These are phyloP conservation scores for Galeopterus variegatus DNA, from an alignment of 2,113 vertebrate species.

Conservation along the genomic window DNA sequence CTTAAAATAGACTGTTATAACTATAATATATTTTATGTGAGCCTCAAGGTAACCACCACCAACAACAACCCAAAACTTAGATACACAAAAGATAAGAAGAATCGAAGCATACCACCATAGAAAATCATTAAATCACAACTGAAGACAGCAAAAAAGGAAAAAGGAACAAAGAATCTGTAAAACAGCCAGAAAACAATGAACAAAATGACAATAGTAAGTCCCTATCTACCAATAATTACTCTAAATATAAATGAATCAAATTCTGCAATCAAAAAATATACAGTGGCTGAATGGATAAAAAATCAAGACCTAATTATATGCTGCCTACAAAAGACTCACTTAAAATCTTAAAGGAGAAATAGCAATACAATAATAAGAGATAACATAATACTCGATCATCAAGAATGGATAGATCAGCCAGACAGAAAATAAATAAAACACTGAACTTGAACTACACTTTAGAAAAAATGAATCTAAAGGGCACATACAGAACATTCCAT, in stretches of 20 bases:
- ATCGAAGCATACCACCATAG: background rate
- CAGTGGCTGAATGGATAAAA: background rate
- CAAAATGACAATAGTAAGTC: background rate
- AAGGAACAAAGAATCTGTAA: background rate
- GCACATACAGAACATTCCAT: background rate
- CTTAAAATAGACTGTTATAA: background rate
- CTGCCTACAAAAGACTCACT: background rate
- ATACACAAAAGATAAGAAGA: background rate
- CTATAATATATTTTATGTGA: background rate
- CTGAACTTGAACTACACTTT: background rate
- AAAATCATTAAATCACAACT: background rate
- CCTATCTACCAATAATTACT: background rate
- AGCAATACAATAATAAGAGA: background rate
- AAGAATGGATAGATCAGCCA: background rate
- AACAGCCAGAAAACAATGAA: background rate
- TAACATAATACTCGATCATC: background rate
- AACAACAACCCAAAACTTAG: background rate
- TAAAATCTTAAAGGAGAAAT: background rate
- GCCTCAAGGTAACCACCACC: background rate
- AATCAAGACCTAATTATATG: background rate
- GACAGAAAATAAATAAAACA: background rate
- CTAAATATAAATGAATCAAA: background rate
- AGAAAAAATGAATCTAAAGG: background rate
- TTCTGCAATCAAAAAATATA: background rate
- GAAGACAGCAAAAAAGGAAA: background rate